Percentiles rank a stretch among this genome's conserved stretches.
Conservation (phyloP, 2,888 invertebrate species). For the Hoplodrina ambigua region DNA sequence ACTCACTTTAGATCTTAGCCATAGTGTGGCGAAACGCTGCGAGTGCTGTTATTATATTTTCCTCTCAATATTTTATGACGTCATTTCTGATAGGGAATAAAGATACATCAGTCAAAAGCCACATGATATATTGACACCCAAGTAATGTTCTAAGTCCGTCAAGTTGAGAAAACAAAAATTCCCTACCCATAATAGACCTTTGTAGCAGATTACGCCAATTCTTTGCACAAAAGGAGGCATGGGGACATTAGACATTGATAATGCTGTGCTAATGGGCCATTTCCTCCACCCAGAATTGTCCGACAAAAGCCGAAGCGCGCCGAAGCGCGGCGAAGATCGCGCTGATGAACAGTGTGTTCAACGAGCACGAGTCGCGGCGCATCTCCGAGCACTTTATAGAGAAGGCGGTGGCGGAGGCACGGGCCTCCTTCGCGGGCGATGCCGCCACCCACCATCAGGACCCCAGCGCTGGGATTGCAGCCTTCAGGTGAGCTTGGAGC, state of each 20-base stretch:
- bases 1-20: neutral
- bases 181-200: too few relatives aligned
- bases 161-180: too few relatives aligned
- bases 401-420: conserved; percentile 97
- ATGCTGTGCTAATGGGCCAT: neutral
- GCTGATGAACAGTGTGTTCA: conserved; percentile 98
- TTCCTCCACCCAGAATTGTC: conserved; percentile 93
- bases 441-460: conserved; percentile 91
- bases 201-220: too few relatives aligned
- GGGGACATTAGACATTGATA: too few relatives aligned
- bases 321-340: conserved; percentile 98
- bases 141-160: too few relatives aligned
- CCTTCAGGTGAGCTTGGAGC: conserved; percentile 88
- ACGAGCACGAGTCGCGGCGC: conserved; percentile 97
- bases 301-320: conserved; percentile 98
- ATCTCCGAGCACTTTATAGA: conserved; percentile 98
- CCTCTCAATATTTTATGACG: conserved; percentile 25
- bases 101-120: too few relatives aligned
- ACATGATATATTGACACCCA: too few relatives aligned
- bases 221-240: too few relatives aligned
- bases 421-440: conserved; percentile 94
- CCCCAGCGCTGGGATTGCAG: conserved; percentile 93
- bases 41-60: neutral
- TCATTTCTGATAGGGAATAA: conserved; percentile 13
- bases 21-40: too few relatives aligned